Percentiles rank a stretch among this genome's conserved stretches.
phyloP scores from a whole-genome alignment of 2,888 invertebrate species.

The Lasioglossum villosulum region DNA sequence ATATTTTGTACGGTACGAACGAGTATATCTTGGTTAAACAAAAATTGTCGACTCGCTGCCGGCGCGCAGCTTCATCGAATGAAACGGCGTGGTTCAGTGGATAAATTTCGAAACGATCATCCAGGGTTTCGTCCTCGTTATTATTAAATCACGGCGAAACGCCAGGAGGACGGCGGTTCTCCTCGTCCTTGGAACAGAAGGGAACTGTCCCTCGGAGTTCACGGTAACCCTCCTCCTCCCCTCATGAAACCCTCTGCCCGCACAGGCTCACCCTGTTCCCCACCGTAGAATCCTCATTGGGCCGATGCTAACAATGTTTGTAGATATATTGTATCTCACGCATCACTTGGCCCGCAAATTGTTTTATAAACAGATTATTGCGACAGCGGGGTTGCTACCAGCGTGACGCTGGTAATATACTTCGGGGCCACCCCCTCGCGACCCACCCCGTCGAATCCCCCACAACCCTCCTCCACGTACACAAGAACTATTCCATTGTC shows the following conservation, averaged over 20 bases:
- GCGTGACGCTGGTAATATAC: conserved; percentile 74
- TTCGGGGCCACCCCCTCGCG: conserved; percentile 56
- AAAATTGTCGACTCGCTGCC: background rate
- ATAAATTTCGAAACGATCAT: conserved; percentile 27
- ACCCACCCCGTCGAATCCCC: conserved; percentile 23
- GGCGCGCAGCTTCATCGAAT: background rate
- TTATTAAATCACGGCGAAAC: conserved; percentile 76
- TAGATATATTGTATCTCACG: conserved; percentile 86
- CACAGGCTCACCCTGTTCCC: conserved; percentile 4
- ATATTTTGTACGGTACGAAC: background rate
- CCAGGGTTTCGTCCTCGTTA: conserved; percentile 34
- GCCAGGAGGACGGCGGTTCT: conserved; percentile 60
- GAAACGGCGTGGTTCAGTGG: background rate
- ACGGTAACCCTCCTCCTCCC: conserved; percentile 37
- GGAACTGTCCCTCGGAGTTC: conserved; percentile 46
- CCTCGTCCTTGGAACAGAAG: conserved; percentile 56
- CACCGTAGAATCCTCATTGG: conserved; percentile 82
- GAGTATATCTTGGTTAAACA: background rate
- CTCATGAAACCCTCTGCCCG: conserved; percentile 35
- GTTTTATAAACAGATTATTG: conserved; percentile 93
- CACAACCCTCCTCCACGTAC: conserved; percentile 41
- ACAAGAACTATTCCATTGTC: conserved; percentile 58
- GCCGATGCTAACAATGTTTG: conserved; percentile 85
- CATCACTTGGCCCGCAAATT: conserved; percentile 91
- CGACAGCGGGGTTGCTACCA: conserved; percentile 85